A percentile compares a stretch with the other conserved stretches of the same genome.
These are phyloP conservation scores for Xenopus petersii DNA, from an alignment of 2,797 vertebrate genomes.

Conservation along the genomic window DNA sequence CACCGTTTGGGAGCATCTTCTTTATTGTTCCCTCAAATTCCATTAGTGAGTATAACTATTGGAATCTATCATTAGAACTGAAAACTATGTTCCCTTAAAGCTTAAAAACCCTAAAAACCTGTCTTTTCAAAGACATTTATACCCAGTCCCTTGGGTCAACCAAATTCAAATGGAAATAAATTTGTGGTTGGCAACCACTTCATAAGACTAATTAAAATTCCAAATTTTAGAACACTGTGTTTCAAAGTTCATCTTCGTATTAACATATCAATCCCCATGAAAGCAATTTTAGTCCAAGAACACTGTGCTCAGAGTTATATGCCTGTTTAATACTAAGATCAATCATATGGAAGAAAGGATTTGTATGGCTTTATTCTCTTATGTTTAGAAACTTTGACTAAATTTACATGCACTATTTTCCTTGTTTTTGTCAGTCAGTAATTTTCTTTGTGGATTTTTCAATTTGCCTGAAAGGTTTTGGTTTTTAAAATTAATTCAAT, in stretches of 20 bases:
- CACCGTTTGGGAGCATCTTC: no score
- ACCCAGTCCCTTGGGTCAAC: background rate
- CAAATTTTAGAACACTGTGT: slow-evolving; percentile 5
- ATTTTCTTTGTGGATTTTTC: background rate
- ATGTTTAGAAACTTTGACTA: slow-evolving; percentile 1
- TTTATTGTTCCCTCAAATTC: no score
- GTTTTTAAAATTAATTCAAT: background rate
- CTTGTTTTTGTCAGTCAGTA: background rate
- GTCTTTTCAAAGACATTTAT: background rate
- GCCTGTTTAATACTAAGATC: slow-evolving; percentile 1
- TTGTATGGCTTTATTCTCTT: background rate
- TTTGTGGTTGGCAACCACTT: background rate
- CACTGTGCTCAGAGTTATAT: slow-evolving; percentile 3
- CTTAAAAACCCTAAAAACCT: background rate
- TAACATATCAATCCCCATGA: slow-evolving; percentile 6
- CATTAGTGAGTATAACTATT: no score
- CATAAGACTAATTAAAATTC: background rate
- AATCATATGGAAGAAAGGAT: background rate
- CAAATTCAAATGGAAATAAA: background rate
- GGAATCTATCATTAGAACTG: no score
- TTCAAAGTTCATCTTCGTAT: slow-evolving; percentile 5
- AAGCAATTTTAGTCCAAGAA: slow-evolving; percentile 6
- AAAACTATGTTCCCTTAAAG: no score
- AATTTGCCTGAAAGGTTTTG: background rate
- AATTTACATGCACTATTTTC: background rate